Evolutionary conservation across 2,113 vertebrate genomes (phyloP).

Genomic region (Mormoops blainvillei): DNA sequence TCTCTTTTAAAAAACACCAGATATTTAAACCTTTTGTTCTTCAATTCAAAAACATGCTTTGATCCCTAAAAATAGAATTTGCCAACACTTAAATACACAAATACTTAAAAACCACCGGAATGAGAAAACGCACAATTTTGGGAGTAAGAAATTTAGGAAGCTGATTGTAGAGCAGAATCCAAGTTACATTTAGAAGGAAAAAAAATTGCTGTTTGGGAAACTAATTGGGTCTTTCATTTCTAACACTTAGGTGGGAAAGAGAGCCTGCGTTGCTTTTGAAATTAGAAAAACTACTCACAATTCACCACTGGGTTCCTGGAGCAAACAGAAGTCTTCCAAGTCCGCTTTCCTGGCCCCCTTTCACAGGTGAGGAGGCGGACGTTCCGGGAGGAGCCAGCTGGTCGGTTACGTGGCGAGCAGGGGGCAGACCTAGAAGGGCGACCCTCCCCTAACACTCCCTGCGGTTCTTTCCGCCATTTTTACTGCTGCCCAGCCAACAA

Average conservation of each 20-base stretch:
- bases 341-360: not conserved
- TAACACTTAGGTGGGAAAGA: not conserved
- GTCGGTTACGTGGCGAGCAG: not conserved
- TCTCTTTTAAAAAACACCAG: conserved; percentile 9
- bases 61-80: conserved; percentile 71
- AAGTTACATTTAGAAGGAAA: not conserved
- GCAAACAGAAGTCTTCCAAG: not conserved
- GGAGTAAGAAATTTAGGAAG: not conserved
- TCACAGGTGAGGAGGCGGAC: not conserved
- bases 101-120: conserved; percentile 19
- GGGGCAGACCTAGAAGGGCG: not conserved
- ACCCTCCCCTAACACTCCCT: not conserved
- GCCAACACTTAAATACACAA: conserved; percentile 38
- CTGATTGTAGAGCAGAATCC: not conserved
- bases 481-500: too few relatives aligned
- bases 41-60: conserved; percentile 75
- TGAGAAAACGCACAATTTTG: not conserved
- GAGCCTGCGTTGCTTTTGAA: not conserved
- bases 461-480: not conserved
- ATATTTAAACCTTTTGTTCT: conserved; percentile 67
- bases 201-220: not conserved
- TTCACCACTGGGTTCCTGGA: not conserved
- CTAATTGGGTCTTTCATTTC: not conserved
- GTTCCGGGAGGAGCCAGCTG: not conserved
- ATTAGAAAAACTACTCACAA: not conserved